Evolutionary conservation across 2,113 vertebrate genomes (phyloP).

Genomic region (Larimichthys polyactis): DNA sequence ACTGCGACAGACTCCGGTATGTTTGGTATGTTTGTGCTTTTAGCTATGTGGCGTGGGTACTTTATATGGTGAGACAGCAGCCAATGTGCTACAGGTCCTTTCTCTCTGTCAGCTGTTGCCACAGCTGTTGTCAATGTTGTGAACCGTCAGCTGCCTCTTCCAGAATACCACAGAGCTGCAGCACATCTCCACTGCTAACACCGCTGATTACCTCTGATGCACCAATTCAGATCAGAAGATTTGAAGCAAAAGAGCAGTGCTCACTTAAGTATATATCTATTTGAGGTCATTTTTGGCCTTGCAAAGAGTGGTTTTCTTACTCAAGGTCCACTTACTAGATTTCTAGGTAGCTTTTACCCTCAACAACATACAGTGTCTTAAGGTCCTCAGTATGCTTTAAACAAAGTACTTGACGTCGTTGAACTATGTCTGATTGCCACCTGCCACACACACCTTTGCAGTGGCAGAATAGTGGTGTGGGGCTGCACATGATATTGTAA

Average conservation of each 20-base stretch:
- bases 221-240: neutral
- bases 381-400: too few species aligned
- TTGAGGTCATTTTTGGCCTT: too few species aligned
- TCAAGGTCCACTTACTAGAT: neutral
- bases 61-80: constrained; percentile 49
- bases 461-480: too few species aligned
- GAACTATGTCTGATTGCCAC: too few species aligned
- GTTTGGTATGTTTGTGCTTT: constrained; percentile 56
- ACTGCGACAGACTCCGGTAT: constrained; percentile 26
- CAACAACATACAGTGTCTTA: too few species aligned
- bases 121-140: constrained; percentile 69
- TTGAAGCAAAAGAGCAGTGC: too few species aligned
- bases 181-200: constrained; percentile 20
- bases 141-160: constrained; percentile 62
- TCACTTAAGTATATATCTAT: too few species aligned
- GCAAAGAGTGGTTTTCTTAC: neutral
- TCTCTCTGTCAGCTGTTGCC: constrained; percentile 72
- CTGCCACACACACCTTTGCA: too few species aligned
- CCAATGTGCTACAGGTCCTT: constrained; percentile 38
- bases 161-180: constrained; percentile 34
- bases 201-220: neutral
- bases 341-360: neutral
- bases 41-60: constrained; percentile 35
- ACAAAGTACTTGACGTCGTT: too few species aligned
- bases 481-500: neutral